These are phyloP conservation scores for Latrodectus elegans DNA, from an alignment of 2,888 invertebrate genomes.

Conservation along the genomic window DNA sequence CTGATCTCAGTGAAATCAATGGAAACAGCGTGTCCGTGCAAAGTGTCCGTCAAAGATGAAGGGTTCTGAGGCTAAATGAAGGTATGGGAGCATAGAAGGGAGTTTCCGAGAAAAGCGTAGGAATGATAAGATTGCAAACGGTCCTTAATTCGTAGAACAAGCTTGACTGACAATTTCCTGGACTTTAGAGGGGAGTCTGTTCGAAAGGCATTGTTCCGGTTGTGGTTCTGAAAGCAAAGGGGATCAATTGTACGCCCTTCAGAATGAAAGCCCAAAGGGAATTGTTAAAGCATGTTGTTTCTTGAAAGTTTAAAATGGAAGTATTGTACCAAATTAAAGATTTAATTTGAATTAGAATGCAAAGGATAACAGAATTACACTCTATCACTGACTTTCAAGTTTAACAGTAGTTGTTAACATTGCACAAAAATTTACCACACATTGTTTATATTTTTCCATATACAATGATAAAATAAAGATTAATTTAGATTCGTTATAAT, in stretches of 20 bases:
- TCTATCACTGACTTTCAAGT: too few species aligned
- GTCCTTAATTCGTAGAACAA: conserved; percentile 54
- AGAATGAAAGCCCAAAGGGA: neutral
- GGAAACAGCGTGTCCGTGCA: neutral
- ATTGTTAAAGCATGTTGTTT: too few species aligned
- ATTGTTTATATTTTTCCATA: too few species aligned
- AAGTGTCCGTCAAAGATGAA: neutral
- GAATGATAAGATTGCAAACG: conserved; percentile 24
- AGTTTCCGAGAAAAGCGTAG: neutral
- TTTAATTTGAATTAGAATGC: too few species aligned
- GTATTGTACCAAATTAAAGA: too few species aligned
- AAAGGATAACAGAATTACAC: too few species aligned
- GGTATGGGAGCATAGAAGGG: neutral
- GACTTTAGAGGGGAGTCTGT: neutral
- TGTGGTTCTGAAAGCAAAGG: neutral
- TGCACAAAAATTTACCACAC: too few species aligned
- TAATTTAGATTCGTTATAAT: too few species aligned
- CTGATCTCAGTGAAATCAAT: conserved; percentile 44
- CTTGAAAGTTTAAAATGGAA: too few species aligned
- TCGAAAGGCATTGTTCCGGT: neutral
- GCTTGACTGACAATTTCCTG: conserved; percentile 38
- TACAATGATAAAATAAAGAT: too few species aligned
- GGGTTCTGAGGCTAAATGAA: neutral
- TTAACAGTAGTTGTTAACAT: too few species aligned
- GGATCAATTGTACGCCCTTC: conserved; percentile 2